Percentiles rank a stretch among this genome's conserved stretches.
Conservation (phyloP, 2,888 invertebrate genomes). For the Nephrotoma appendiculata region DNA sequence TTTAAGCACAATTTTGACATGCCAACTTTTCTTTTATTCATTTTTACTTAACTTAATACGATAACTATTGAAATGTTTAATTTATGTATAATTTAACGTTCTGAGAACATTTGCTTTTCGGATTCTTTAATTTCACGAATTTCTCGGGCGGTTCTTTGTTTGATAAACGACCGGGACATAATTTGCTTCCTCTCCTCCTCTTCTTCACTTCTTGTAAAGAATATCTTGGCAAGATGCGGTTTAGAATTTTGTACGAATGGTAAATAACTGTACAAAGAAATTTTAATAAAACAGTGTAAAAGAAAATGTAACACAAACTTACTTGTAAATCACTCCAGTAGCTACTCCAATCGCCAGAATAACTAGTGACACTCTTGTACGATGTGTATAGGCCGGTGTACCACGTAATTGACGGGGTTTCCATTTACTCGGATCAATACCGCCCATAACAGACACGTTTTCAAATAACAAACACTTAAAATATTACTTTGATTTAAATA, state of each 20-base stretch:
- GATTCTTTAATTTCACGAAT: neutral
- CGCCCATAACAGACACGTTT: conserved; percentile 27
- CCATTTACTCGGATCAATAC: conserved; percentile 40
- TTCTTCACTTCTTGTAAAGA: conserved; percentile 16
- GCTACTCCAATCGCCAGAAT: conserved; percentile 29
- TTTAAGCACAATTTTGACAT: neutral
- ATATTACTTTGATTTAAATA: neutral
- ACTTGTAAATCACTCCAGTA: conserved; percentile 23
- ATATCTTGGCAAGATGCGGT: conserved; percentile 15
- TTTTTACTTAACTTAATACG: neutral
- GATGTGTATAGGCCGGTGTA: conserved; percentile 42
- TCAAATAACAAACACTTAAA: neutral
- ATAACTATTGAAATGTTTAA: neutral
- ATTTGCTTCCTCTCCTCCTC: conserved; percentile 21
- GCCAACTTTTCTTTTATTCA: neutral
- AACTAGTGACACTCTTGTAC: conserved; percentile 39
- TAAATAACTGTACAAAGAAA: conserved; percentile 17
- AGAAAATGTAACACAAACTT: conserved; percentile 9
- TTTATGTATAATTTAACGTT: neutral
- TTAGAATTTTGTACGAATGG: conserved; percentile 21
- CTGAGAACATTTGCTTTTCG: neutral
- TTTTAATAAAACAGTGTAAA: neutral
- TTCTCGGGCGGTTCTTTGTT: neutral
- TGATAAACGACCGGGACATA: conserved; percentile 16
- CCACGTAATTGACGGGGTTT: conserved; percentile 52